These are phyloP conservation scores for Liolophura sinensis DNA, from an alignment of 1,140 invertebrate species.

Conservation along the genomic window DNA sequence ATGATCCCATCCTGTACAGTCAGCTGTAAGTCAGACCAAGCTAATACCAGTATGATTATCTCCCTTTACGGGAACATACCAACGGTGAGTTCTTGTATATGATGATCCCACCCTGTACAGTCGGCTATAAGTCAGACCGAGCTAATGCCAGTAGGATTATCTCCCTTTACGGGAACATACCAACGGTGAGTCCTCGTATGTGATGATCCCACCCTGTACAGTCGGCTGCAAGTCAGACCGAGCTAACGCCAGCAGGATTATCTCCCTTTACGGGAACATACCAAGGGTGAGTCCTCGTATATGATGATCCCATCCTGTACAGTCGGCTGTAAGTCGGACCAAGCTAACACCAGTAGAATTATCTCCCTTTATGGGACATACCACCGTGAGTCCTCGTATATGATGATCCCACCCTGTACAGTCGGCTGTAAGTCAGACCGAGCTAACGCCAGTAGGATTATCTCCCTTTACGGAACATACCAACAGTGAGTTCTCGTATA, in stretches of 20 bases:
- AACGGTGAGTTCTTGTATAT: constrained; percentile 93
- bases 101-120: constrained; percentile 84
- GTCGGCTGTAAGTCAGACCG: no score
- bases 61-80: constrained; percentile 57
- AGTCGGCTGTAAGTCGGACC: no score
- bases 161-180: constrained; percentile 48
- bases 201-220: constrained; percentile 82
- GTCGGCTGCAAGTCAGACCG: constrained; percentile 87
- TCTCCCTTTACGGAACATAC: constrained; percentile 58
- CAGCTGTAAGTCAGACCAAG: no score
- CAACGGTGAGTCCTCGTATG: constrained; percentile 92
- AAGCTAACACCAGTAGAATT: no score
- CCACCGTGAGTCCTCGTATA: no score
- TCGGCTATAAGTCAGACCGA: constrained; percentile 68
- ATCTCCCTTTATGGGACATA: no score
- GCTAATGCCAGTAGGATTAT: no score
- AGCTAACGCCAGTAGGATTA: no score
- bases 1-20: no score
- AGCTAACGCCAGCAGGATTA: no score
- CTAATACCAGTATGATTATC: no score
- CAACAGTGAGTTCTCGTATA: constrained; percentile 92
- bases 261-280: constrained; percentile 28
- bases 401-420: no score
- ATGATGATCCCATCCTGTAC: constrained; percentile 85
- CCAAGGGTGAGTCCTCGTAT: constrained; percentile 93